Evolutionary conservation across 2,113 vertebrate species (phyloP).

Genomic region (Hippopotamus amphibius): DNA sequence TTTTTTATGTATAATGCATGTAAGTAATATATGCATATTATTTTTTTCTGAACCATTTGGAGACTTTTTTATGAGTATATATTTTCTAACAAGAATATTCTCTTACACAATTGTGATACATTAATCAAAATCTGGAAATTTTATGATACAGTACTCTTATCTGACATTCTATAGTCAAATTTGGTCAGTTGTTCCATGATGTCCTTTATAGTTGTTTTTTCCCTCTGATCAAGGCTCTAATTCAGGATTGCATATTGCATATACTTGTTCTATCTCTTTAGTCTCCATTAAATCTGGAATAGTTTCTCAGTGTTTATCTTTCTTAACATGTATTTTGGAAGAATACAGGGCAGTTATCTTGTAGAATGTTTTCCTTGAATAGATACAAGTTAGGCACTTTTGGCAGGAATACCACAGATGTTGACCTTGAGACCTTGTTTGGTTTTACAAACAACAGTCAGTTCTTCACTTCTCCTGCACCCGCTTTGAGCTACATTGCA

Average conservation of each 20-base stretch:
- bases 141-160: neutral
- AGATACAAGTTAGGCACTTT: neutral
- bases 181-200: neutral
- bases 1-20: too few species aligned
- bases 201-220: neutral
- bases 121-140: neutral
- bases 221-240: neutral
- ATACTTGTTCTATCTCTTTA: neutral
- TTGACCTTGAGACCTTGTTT: neutral
- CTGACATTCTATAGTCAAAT: neutral
- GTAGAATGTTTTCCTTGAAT: neutral
- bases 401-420: neutral
- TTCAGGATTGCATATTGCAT: neutral
- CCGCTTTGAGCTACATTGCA: neutral
- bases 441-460: neutral
- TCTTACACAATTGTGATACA: neutral
- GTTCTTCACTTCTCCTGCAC: neutral
- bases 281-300: neutral
- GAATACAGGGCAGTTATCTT: neutral
- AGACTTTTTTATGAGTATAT: too few species aligned
- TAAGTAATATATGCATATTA: too few species aligned
- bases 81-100: too few species aligned
- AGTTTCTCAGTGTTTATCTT: neutral
- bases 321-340: neutral
- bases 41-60: too few species aligned